Evolutionary conservation across 2,113 vertebrate species (phyloP).

Genomic region (Pterocles burchelli): DNA sequence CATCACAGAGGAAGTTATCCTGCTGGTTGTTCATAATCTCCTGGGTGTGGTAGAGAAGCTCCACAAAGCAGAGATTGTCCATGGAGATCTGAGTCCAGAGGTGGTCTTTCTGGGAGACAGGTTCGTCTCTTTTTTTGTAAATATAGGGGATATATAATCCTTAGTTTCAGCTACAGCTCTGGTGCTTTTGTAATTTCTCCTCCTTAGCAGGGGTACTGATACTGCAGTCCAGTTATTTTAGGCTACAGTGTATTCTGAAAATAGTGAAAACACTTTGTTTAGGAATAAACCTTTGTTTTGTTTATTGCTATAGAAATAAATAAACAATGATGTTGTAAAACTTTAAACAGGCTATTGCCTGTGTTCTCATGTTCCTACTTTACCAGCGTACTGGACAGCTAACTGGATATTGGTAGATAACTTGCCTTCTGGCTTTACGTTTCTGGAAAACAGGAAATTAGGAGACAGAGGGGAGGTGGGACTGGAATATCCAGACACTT

Average conservation of each 20-base stretch:
- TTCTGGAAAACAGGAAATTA: not conserved
- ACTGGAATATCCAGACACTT: not conserved
- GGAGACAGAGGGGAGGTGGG: not conserved
- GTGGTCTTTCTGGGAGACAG: conserved; percentile 77
- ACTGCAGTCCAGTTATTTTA: not conserved
- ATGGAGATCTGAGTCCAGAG: conserved; percentile 78
- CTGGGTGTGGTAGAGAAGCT: conserved; percentile 80
- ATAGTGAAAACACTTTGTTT: not conserved
- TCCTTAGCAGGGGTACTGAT: not conserved
- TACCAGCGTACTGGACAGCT: not conserved
- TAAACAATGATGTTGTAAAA: not conserved
- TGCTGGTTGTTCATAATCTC: conserved; percentile 72
- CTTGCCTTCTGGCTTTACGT: not conserved
- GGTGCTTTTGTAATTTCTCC: not conserved
- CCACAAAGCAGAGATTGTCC: conserved; percentile 82
- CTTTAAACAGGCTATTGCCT: not conserved
- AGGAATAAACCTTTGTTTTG: not conserved
- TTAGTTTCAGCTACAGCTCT: not conserved
- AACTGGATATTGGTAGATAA: not conserved
- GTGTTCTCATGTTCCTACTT: not conserved
- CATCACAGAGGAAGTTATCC: conserved; percentile 54
- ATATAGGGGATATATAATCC: not conserved
- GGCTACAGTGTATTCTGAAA: not conserved
- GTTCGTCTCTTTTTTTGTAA: conserved; percentile 46
- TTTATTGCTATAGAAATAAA: not conserved